Evolutionary conservation across 2,888 invertebrate species (phyloP).

Genomic region (Dorcus hopei): DNA sequence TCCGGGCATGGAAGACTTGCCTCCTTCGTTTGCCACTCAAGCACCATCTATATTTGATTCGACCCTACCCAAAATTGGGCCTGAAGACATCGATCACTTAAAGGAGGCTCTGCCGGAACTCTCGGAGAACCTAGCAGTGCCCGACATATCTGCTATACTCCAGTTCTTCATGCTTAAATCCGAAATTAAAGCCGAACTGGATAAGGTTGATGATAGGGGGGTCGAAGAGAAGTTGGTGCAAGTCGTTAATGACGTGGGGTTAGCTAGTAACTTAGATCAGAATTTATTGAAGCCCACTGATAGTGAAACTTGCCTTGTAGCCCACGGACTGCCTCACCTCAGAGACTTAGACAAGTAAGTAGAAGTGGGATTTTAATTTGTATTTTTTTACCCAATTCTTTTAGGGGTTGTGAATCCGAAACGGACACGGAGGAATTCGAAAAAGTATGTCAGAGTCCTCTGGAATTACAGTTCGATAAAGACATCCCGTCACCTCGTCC

Average conservation of each 20-base stretch:
- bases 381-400: background rate
- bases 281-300: constrained; percentile 45
- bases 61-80: constrained; percentile 62
- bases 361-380: background rate
- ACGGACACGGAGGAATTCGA: constrained; percentile 82
- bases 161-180: constrained; percentile 60
- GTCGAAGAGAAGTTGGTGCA: constrained; percentile 45
- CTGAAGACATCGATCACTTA: constrained; percentile 60
- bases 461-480: constrained; percentile 47
- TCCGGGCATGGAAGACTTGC: constrained; percentile 85
- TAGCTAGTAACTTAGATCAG: constrained; percentile 45
- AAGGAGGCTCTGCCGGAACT: constrained; percentile 64
- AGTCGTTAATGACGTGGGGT: constrained; percentile 43
- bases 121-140: constrained; percentile 61
- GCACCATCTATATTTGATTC: constrained; percentile 75
- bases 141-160: constrained; percentile 67
- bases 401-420: constrained; percentile 75
- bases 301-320: constrained; percentile 40
- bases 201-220: constrained; percentile 35
- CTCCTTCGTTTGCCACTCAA: constrained; percentile 76
- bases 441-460: constrained; percentile 65
- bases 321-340: constrained; percentile 42
- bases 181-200: constrained; percentile 28
- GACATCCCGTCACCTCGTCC: constrained; percentile 51
- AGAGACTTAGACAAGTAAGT: constrained; percentile 47